Base-by-base conservation (phyloP, 2,113 vertebrate genomes). In the Cyphomyrus plagiostoma region DNA sequence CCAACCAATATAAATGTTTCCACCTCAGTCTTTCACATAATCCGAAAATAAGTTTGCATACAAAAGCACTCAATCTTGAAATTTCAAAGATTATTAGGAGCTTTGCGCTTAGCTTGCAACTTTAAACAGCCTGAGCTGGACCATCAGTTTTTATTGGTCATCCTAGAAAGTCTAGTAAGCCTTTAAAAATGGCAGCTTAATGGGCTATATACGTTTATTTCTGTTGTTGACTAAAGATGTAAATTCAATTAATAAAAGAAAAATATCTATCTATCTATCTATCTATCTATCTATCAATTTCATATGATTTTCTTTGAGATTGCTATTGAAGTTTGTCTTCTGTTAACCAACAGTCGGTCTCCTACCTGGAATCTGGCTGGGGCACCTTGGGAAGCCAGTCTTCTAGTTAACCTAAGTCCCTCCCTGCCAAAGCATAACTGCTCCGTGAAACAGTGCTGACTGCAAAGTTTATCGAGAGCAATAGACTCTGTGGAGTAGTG, bases 361-460 rank as follows among this genome's bases (percentile, higher is more conserved):
- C 50, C 26, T 26, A 11, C 88, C 39, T 89, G 77, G 52, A 89
- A 80, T 39, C 10, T 50, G 13, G 35, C 17, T 26, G 13, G 9
- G 15, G 80, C 21, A 39, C 45, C 77, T 74, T 26, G 80, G 48
- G 50, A 84, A 62, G 35, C 52, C 82, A 52, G 21, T 56, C 77
- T 19, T n/a, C 35, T 84, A 84, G 19, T 89, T 89, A 89, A 82
- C 35, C 70, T 30, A 89, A 89, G 84, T 84, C 52, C 50, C 39
- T 84, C 5, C 56, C 0, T 46, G 50, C 52, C 35, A 17, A 30
- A 89, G 48, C 42, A 30, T 53, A 89, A 53, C 77, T 35, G 26
- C 17, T 49, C 19, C 17, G 4, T 53, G 26, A n/a, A 19, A 35
- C 1, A 53, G 50, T 35, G 13, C 49, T 52, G 49, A 35, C 49